These are phyloP conservation scores for Typhlichthys eigenmanni DNA, from an alignment of 2,797 vertebrate genomes.

Conservation along the genomic window DNA sequence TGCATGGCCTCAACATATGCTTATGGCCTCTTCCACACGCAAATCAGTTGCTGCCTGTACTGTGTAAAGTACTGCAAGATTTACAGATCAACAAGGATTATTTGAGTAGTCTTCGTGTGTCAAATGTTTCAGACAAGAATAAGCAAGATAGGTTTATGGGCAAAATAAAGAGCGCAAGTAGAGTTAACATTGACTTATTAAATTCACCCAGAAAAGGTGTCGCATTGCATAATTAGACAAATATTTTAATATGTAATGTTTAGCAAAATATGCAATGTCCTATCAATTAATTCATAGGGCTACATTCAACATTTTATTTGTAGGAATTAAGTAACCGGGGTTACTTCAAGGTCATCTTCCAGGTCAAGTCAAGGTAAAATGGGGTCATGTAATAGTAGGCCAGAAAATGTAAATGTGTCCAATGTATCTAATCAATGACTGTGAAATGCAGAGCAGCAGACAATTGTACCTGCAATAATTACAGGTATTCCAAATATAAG, in stretches of 20 bases:
- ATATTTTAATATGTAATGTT: slow-evolving; percentile 1
- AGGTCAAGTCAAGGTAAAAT: no score
- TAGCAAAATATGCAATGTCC: background rate
- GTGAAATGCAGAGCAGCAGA: slow-evolving; percentile 33
- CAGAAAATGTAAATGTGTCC: slow-evolving; percentile 8
- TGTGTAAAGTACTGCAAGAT: no score
- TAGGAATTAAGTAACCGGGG: background rate
- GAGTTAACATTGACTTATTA: background rate
- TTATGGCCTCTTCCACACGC: no score
- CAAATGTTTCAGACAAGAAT: no score
- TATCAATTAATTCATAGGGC: background rate
- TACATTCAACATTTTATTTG: background rate
- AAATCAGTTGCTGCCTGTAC: no score
- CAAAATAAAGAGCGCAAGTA: no score
- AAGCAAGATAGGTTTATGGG: no score
- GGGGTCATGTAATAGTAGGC: no score
- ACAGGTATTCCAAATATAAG: slow-evolving; percentile 51
- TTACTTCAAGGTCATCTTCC: no score
- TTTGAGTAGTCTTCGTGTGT: no score
- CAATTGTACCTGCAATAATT: slow-evolving; percentile 48
- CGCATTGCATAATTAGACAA: slow-evolving; percentile 3
- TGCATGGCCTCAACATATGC: no score
- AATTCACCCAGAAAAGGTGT: background rate
- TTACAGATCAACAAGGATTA: no score
- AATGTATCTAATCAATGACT: slow-evolving; percentile 24